A percentile compares a stretch with the other conserved stretches of the same genome.
These are phyloP conservation scores for Oophaga sylvatica DNA, from an alignment of 2,797 vertebrate species.

Conservation along the genomic window DNA sequence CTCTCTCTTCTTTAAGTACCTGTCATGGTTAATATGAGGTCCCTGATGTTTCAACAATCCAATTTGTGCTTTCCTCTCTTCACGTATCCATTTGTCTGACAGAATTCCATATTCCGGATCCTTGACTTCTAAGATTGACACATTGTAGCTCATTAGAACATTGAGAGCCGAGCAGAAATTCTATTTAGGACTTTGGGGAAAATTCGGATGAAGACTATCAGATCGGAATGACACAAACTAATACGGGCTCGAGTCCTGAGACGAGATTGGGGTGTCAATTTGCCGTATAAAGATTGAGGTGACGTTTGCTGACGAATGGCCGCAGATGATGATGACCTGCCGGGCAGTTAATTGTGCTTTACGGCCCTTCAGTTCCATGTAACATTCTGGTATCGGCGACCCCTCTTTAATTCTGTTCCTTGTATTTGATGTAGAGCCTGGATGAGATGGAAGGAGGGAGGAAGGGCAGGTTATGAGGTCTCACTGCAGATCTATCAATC, in stretches of 20 bases:
- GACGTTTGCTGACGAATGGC: background rate
- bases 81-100: conserved; percentile 24
- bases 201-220: conserved; percentile 4
- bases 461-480: background rate
- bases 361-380: conserved; percentile 7
- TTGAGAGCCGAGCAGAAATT: conserved; percentile 29
- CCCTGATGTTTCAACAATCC: conserved; percentile 44
- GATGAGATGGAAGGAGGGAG: background rate
- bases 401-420: background rate
- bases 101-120: conserved; percentile 18
- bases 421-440: conserved; percentile 27
- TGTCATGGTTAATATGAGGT: conserved; percentile 20
- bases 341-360: conserved; percentile 40
- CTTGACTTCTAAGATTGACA: conserved; percentile 16
- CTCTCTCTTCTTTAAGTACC: conserved; percentile 21
- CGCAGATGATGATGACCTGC: conserved; percentile 23
- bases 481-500: conserved; percentile 14
- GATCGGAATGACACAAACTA: conserved; percentile 4
- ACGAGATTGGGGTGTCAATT: conserved; percentile 23
- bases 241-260: background rate
- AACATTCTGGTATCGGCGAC: background rate
- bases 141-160: conserved; percentile 36
- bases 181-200: conserved; percentile 29
- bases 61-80: conserved; percentile 41
- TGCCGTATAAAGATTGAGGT: conserved; percentile 30